These are phyloP conservation scores for Cranoglanis bouderius DNA, from an alignment of 2,113 vertebrate genomes.

Conservation along the genomic window DNA sequence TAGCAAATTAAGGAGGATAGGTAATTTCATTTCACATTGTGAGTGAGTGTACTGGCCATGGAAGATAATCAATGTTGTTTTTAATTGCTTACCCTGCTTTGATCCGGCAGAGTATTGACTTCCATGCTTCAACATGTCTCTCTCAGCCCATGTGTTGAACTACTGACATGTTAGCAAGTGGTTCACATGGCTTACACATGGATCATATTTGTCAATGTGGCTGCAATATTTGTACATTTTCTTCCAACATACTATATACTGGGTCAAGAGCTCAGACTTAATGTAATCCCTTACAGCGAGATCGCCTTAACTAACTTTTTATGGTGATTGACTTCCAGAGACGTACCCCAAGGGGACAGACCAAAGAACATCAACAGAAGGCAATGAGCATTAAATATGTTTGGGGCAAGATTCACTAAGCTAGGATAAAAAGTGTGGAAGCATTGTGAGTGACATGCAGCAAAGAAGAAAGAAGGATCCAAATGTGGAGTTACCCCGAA, in stretches of 20 bases:
- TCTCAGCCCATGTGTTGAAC: neutral
- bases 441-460: neutral
- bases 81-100: constrained; percentile 65
- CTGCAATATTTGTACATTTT: neutral
- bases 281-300: neutral
- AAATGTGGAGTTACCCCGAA: neutral
- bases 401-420: neutral
- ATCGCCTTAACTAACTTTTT: neutral
- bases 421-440: neutral
- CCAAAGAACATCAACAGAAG: neutral
- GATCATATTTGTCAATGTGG: neutral
- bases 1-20: constrained; percentile 57
- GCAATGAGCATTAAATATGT: neutral
- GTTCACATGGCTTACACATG: neutral
- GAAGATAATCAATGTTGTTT: constrained; percentile 68
- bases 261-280: neutral
- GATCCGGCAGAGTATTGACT: constrained; percentile 48
- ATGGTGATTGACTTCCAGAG: neutral
- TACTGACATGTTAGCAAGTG: neutral
- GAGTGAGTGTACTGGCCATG: constrained; percentile 55
- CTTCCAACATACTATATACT: neutral
- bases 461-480: neutral
- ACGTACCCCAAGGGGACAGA: neutral
- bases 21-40: constrained; percentile 61
- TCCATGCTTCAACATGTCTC: neutral